phyloP scores from a whole-genome alignment of 2,888 invertebrate genomes.

The Agrochola lota region DNA sequence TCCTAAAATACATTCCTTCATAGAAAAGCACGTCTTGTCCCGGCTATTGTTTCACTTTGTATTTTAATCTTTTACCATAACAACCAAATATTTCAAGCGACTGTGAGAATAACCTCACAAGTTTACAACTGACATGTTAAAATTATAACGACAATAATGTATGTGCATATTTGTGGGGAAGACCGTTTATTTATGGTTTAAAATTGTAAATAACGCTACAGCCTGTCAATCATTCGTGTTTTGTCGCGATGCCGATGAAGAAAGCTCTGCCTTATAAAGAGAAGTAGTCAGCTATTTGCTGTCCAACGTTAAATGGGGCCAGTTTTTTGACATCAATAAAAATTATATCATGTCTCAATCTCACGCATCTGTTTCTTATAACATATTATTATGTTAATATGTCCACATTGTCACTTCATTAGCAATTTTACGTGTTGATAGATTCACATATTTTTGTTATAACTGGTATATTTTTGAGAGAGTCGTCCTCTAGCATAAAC shows the following conservation, averaged over 20 bases:
- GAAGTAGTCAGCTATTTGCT: slow-evolving; percentile 68
- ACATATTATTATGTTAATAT: slow-evolving; percentile 58
- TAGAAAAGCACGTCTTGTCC: slow-evolving; percentile 65
- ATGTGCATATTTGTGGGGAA: slow-evolving; percentile 74
- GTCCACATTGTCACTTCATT: slow-evolving; percentile 54
- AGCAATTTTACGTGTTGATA: slow-evolving; percentile 40
- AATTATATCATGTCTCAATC: slow-evolving; percentile 60
- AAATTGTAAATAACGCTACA: slow-evolving; percentile 77
- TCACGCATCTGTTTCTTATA: slow-evolving; percentile 56
- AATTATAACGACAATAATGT: slow-evolving; percentile 68
- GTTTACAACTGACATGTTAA: slow-evolving; percentile 66
- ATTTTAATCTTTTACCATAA: slow-evolving; percentile 30
- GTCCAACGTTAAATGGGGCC: slow-evolving; percentile 65
- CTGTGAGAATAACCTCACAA: slow-evolving; percentile 42
- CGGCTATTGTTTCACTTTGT: slow-evolving; percentile 54
- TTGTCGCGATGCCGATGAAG: slow-evolving; percentile 80
- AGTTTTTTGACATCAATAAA: slow-evolving; percentile 69
- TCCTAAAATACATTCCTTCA: slow-evolving; percentile 81
- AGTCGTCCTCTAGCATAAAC: slow-evolving; percentile 18
- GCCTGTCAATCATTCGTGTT: slow-evolving; percentile 86
- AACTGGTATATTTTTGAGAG: slow-evolving; percentile 26
- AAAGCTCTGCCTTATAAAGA: slow-evolving; percentile 80
- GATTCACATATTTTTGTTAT: slow-evolving; percentile 17
- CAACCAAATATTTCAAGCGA: slow-evolving; percentile 16
- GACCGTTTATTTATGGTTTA: slow-evolving; percentile 78